Evolutionary conservation across 1,140 invertebrate species (phyloP).

Genomic region (Brachionus sp.): DNA sequence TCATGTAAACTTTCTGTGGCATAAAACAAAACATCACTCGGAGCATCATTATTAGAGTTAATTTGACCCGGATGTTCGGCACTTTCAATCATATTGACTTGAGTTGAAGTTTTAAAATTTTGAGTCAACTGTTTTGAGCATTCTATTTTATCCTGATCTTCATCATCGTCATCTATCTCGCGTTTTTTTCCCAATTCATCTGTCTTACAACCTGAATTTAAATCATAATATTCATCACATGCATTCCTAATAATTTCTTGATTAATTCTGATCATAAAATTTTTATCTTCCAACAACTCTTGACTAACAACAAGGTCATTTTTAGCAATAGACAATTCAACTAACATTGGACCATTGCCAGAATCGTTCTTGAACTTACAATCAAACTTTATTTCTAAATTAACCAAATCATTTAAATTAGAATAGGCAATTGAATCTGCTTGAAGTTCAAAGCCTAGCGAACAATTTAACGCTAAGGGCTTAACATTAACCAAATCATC

Average conservation of each 20-base stretch:
- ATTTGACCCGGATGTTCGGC: not conserved
- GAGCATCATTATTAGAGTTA: not conserved
- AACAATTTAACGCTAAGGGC: not conserved
- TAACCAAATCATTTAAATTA: slow-evolving; percentile 11
- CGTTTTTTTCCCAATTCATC: not conserved
- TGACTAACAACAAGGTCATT: not conserved
- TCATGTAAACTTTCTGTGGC: not conserved
- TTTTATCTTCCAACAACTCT: not conserved
- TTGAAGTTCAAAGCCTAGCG: not conserved
- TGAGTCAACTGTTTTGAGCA: not conserved
- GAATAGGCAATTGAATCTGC: not conserved
- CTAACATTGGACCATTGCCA: not conserved
- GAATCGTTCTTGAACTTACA: not conserved
- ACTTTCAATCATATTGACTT: not conserved
- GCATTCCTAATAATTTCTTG: not conserved
- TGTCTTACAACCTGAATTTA: not conserved
- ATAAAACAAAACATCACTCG: not conserved
- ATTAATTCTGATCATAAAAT: not conserved
- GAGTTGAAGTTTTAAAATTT: slow-evolving; percentile 4
- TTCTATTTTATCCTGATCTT: not conserved
- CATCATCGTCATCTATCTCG: not conserved
- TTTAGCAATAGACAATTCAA: not conserved
- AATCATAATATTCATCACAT: not conserved
- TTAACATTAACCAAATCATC: not conserved
- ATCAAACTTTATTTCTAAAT: slow-evolving; percentile 12